Evolutionary conservation across 2,797 vertebrate species (phyloP).

Genomic region (Hoplostethus mediterraneus): DNA sequence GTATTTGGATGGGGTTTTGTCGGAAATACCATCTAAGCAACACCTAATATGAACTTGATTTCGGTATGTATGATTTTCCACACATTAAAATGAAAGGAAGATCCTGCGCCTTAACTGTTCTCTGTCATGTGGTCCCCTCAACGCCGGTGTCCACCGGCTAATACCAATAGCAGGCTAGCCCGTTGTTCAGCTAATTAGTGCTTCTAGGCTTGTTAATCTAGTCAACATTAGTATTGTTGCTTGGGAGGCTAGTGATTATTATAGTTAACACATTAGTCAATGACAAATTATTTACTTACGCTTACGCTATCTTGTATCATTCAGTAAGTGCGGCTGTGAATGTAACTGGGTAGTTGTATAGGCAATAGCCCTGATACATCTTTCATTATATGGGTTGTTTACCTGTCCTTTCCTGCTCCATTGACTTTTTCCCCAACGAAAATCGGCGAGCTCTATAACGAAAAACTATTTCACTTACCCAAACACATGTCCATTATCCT

Average conservation of each 20-base stretch:
- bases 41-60: neutral
- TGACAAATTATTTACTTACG: neutral
- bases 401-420: no score
- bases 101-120: neutral
- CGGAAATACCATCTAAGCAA: neutral
- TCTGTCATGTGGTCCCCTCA: neutral
- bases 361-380: no score
- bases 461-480: no score
- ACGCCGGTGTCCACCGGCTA: neutral
- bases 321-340: neutral
- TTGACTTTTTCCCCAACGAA: no score
- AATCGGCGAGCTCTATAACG: no score
- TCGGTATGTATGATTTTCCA: constrained; percentile 49
- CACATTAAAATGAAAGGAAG: neutral
- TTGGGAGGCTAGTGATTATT: neutral
- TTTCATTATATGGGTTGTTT: no score
- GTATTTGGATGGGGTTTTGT: neutral
- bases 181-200: neutral
- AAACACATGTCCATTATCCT: no score
- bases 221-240: rapidly evolving
- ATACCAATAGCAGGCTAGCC: constrained; percentile 50
- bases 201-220: neutral
- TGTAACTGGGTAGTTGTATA: neutral
- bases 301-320: neutral
- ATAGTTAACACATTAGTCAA: neutral